A percentile compares a stretch with the other conserved stretches of the same genome.
phyloP scores from a whole-genome alignment of 2,113 vertebrate genomes.

The Macrotis lagotis region DNA sequence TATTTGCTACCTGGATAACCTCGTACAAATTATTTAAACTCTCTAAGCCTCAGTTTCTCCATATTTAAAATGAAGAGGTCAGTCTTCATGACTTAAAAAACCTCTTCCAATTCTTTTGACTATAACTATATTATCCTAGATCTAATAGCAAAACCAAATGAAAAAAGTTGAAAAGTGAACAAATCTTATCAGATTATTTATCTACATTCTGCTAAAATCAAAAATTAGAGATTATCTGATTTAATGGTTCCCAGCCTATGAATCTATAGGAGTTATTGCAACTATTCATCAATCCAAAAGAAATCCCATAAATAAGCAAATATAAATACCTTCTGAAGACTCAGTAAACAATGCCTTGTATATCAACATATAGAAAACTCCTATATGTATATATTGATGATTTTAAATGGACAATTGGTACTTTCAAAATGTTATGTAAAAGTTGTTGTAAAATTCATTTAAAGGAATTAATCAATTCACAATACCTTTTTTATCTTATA shows the following conservation, averaged over 20 bases:
- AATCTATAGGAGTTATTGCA: not conserved
- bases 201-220: not conserved
- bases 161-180: not conserved
- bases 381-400: no score
- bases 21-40: not conserved
- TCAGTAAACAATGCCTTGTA: not conserved
- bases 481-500: not conserved
- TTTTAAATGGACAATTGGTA: no score
- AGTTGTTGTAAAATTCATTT: not conserved
- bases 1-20: not conserved
- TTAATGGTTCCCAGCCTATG: not conserved
- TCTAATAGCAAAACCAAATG: not conserved
- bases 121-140: not conserved
- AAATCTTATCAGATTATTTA: not conserved
- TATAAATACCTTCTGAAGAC: not conserved
- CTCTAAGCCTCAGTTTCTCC: not conserved
- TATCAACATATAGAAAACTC: no score
- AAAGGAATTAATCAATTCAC: not conserved
- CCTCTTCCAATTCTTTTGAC: not conserved
- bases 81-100: not conserved
- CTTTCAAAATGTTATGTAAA: not conserved
- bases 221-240: not conserved
- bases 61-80: not conserved
- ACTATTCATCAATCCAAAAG: not conserved
- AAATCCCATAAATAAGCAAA: not conserved